Evolutionary conservation across 1,140 invertebrate genomes (phyloP).

Genomic region (Phocides pigmalion): DNA sequence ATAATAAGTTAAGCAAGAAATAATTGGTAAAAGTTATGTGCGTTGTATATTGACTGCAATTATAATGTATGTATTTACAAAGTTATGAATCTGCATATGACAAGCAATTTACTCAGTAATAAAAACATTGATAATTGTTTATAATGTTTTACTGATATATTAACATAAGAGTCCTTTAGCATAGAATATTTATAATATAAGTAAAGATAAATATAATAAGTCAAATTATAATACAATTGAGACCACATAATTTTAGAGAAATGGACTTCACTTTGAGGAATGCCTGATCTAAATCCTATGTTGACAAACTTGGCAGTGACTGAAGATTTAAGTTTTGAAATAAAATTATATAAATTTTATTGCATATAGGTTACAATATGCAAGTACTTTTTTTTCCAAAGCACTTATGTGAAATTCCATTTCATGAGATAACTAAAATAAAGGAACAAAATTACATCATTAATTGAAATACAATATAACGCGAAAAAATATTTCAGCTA

Average conservation of each 20-base stretch:
- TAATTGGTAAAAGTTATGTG: too few relatives aligned
- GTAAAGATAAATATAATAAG: slow-evolving; percentile 72
- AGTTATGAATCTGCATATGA: not conserved
- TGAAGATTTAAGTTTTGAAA: slow-evolving; percentile 35
- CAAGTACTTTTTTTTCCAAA: slow-evolving; percentile 42
- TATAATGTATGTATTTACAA: too few relatives aligned
- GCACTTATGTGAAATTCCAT: slow-evolving; percentile 56
- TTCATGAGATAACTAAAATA: slow-evolving; percentile 54
- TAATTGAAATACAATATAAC: slow-evolving; percentile 46
- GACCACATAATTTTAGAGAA: slow-evolving; percentile 67
- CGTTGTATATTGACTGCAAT: too few relatives aligned
- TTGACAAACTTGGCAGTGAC: slow-evolving; percentile 73
- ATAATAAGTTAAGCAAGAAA: too few relatives aligned
- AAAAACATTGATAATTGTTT: slow-evolving; percentile 53
- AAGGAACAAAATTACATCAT: slow-evolving; percentile 75
- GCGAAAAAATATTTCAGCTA: slow-evolving; percentile 43
- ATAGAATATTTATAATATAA: slow-evolving; percentile 70
- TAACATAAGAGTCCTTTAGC: slow-evolving; percentile 71
- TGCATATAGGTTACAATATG: slow-evolving; percentile 34
- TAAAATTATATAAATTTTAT: slow-evolving; percentile 11
- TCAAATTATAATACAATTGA: slow-evolving; percentile 78
- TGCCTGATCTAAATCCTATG: slow-evolving; percentile 58
- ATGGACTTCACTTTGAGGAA: slow-evolving; percentile 67
- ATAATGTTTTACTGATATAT: slow-evolving; percentile 74
- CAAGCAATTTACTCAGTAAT: slow-evolving; percentile 14